Evolutionary conservation across 2,888 invertebrate genomes (phyloP).

Genomic region (Marasmarcha lunaedactyla): DNA sequence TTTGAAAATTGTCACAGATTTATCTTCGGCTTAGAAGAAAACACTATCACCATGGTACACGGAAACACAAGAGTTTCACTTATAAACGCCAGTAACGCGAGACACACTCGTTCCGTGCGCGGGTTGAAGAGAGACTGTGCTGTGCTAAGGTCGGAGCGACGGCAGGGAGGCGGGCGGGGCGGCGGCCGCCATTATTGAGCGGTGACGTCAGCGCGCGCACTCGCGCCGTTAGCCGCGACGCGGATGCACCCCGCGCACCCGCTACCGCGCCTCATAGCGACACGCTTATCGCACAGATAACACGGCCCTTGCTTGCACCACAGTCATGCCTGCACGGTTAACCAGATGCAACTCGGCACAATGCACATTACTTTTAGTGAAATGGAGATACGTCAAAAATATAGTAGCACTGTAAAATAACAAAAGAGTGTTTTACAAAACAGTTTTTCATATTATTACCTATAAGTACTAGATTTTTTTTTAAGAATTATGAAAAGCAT

Average conservation of each 20-base stretch:
- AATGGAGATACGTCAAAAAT: too few relatives aligned
- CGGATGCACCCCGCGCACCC: constrained; percentile 36
- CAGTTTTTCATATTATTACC: too few relatives aligned
- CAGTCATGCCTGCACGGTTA: constrained; percentile 13
- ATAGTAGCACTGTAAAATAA: too few relatives aligned
- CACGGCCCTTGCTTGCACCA: constrained; percentile 21
- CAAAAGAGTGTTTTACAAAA: too few relatives aligned
- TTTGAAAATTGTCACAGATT: constrained; percentile 63
- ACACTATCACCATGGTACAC: constrained; percentile 64
- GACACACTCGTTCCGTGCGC: constrained; percentile 39
- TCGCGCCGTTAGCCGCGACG: constrained; percentile 25
- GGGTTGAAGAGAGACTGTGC: constrained; percentile 54
- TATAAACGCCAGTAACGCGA: constrained; percentile 29
- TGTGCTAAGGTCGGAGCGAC: constrained; percentile 20
- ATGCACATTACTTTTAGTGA: too few relatives aligned
- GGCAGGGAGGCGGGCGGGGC: constrained; percentile 31
- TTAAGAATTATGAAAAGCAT: too few relatives aligned
- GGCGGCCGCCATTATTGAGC: constrained; percentile 64
- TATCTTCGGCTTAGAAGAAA: constrained; percentile 36
- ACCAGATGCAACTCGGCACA: constrained; percentile 22
- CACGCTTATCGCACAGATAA: constrained; percentile 42
- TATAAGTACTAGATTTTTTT: too few relatives aligned
- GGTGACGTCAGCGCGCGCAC: constrained; percentile 71
- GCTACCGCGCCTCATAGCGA: constrained; percentile 24
- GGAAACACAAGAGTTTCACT: constrained; percentile 49